A percentile compares a stretch with the other conserved stretches of the same genome.
Conservation (phyloP, 1,140 invertebrate species). For the Drosophila repletoides region DNA sequence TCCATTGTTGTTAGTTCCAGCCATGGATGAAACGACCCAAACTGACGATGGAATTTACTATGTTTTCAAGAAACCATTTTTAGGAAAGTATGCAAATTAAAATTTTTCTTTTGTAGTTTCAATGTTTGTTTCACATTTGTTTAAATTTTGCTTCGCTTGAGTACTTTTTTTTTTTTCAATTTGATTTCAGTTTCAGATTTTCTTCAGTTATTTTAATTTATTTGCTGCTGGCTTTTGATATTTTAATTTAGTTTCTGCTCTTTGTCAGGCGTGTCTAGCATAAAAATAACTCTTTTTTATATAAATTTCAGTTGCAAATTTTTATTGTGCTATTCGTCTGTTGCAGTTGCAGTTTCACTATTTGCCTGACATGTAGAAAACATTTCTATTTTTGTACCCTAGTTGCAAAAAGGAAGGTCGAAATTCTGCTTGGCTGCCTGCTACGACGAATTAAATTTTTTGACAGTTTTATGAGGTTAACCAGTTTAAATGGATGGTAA, state of each 20-base stretch:
- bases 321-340: not conserved
- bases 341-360: not conserved
- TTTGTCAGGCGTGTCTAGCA: not conserved
- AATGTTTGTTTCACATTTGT: too few relatives aligned
- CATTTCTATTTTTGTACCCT: not conserved
- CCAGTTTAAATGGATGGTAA: not conserved
- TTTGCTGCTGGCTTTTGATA: slow-evolving; percentile 3
- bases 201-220: not conserved
- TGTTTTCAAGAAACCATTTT: too few relatives aligned
- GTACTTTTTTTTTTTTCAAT: not conserved
- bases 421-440: slow-evolving; percentile 13
- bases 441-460: slow-evolving; percentile 24
- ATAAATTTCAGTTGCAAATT: not conserved
- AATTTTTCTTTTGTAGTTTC: too few relatives aligned
- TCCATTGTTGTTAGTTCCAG: too few relatives aligned
- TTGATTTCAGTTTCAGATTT: not conserved
- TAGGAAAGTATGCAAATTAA: too few relatives aligned
- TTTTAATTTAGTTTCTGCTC: slow-evolving; percentile 4
- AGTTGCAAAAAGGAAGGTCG: not conserved
- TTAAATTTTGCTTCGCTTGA: too few relatives aligned
- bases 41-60: too few relatives aligned
- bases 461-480: slow-evolving; percentile 36
- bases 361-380: not conserved
- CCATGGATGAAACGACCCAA: too few relatives aligned
- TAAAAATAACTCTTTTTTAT: not conserved